Evolutionary conservation across 2,888 invertebrate species (phyloP).

Genomic region (Chloroclystis v-ata): DNA sequence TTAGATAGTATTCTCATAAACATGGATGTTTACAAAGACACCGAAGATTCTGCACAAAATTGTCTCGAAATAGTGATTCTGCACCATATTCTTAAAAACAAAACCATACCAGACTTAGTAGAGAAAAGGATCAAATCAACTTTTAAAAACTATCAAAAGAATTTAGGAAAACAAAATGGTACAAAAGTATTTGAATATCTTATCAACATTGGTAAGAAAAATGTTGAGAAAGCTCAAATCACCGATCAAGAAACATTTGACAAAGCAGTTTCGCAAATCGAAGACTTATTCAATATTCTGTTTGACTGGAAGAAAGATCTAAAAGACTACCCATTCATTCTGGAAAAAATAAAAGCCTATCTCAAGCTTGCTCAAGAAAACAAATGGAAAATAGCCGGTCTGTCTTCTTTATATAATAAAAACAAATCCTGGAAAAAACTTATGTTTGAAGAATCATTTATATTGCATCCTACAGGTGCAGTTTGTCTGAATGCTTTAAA

Average conservation of each 20-base stretch:
- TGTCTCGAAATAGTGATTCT: slow-evolving; percentile 42
- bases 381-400: slow-evolving; percentile 37
- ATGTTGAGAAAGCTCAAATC: slow-evolving; percentile 32
- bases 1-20: slow-evolving; percentile 46
- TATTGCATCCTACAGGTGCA: slow-evolving; percentile 41
- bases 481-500: slow-evolving; percentile 57
- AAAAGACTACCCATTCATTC: slow-evolving; percentile 39
- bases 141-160: slow-evolving; percentile 33
- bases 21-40: slow-evolving; percentile 44
- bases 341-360: slow-evolving; percentile 44
- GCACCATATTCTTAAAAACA: slow-evolving; percentile 39
- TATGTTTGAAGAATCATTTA: slow-evolving; percentile 55
- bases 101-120: slow-evolving; percentile 40
- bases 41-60: slow-evolving; percentile 31
- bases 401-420: slow-evolving; percentile 45
- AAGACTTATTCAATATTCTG: slow-evolving; percentile 37
- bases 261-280: slow-evolving; percentile 26
- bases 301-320: slow-evolving; percentile 49
- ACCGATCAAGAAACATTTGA: slow-evolving; percentile 33
- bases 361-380: slow-evolving; percentile 41
- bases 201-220: slow-evolving; percentile 30
- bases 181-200: slow-evolving; percentile 49
- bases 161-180: slow-evolving; percentile 39
- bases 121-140: slow-evolving; percentile 40
- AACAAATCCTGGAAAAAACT: slow-evolving; percentile 54